Evolutionary conservation across 2,797 vertebrate genomes (phyloP), one percentile per base, ranked within the genome.

Genomic region (Acipenser ruthenus): DNA sequence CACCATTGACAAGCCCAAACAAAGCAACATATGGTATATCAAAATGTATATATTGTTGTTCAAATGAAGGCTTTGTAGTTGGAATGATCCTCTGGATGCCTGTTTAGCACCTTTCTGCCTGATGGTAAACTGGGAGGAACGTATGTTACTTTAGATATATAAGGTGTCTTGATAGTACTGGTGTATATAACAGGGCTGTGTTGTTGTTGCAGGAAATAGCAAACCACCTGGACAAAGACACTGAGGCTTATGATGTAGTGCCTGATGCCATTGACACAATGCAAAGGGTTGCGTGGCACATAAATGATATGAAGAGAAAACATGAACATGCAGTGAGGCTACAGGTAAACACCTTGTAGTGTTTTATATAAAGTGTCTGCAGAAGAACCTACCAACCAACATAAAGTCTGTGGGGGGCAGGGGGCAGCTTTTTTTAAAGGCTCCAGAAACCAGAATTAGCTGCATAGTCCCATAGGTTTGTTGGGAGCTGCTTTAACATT

Each of bases 271-370:
- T 99, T 50, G 94, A 98, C 76, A 98, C 95, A 4, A 99, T 99
- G 97, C 96, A 99, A 86, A 90, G 95, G 23, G 96, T 99, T 51
- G 97, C 97, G 13, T 97, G 95, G 95, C 95, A 99, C 82, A 99
- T 99, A 84, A 99, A 99, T 56, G 95, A 99, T 83, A 99, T 99
- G 97, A 99, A 99, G 84, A 91, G 97, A 81, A 99, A 96, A 58
- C 97, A 99, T 0, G 97, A 99, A 73, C 96, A 99, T 0, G 92
- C 95, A 0, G 88, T 99, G 23, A 86, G 97, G 69, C 72, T 98
- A 65, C 97, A 99, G 90, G 97, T 98, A 83, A 67, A 71, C 78
- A 52, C 8, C 53, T 55, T 10, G 0, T 4, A 58, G 37, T 37
- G 37, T 37, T 37, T 37, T 37, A 37, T 37, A 37, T 37, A 37